Percentiles rank a stretch among this genome's conserved stretches.
phyloP scores from a whole-genome alignment of 2,888 invertebrate genomes.

The Troglohyphantes excavatus region DNA sequence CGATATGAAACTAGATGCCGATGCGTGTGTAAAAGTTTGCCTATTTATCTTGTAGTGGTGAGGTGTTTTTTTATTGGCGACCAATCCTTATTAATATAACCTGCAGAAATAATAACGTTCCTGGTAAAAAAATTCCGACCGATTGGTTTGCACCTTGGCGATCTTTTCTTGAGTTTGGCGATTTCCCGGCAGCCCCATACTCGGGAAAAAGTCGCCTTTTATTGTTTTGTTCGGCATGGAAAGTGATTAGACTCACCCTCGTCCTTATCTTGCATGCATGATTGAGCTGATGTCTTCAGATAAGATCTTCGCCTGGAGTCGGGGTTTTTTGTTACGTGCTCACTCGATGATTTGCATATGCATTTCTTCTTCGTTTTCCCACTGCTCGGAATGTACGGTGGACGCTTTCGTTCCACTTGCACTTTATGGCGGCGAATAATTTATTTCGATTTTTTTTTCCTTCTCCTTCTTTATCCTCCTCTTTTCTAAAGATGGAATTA shows the following conservation, averaged over 20 bases:
- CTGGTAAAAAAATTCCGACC: too few relatives aligned
- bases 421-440: neutral
- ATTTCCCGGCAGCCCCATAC: neutral
- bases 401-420: slow-evolving; percentile 2
- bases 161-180: too few relatives aligned
- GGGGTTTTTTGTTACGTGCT: slow-evolving; percentile 22
- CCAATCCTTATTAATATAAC: too few relatives aligned
- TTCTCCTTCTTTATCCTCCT: too few relatives aligned
- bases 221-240: slow-evolving; percentile 25
- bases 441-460: neutral
- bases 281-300: slow-evolving; percentile 35
- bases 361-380: neutral
- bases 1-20: too few relatives aligned
- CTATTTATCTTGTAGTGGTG: too few relatives aligned
- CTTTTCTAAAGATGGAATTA: too few relatives aligned
- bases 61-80: too few relatives aligned
- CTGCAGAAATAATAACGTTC: too few relatives aligned
- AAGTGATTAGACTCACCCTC: slow-evolving; percentile 47
- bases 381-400: slow-evolving; percentile 27
- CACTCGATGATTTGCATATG: slow-evolving; percentile 25
- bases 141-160: too few relatives aligned
- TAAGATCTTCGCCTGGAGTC: slow-evolving; percentile 26
- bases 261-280: slow-evolving; percentile 59
- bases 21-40: too few relatives aligned
- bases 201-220: neutral